phyloP scores from a whole-genome alignment of 2,888 invertebrate species.

The Callosobruchus maculatus region DNA sequence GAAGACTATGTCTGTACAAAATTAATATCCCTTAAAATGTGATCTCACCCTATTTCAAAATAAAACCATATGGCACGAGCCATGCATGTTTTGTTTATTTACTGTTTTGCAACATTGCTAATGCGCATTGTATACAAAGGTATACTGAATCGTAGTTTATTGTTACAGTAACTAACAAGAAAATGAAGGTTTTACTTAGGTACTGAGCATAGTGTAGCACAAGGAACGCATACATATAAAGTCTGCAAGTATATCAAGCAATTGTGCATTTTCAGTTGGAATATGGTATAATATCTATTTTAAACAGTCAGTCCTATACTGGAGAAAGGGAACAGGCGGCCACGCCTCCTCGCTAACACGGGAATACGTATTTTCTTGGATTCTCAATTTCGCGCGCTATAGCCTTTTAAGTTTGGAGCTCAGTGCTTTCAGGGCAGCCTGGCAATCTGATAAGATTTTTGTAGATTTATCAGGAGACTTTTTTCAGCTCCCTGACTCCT shows the following conservation, averaged over 20 bases:
- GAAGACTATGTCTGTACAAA: too few species aligned
- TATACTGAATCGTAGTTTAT: background rate
- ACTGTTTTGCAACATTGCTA: background rate
- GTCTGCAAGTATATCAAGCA: background rate
- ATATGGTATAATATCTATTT: background rate
- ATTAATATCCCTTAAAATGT: too few species aligned
- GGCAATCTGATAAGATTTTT: too few species aligned
- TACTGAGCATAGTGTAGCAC: background rate
- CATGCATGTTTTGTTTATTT: background rate
- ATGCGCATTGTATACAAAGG: background rate
- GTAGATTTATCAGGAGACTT: too few species aligned
- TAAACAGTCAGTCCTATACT: too few species aligned
- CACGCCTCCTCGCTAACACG: too few species aligned
- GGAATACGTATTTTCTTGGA: too few species aligned
- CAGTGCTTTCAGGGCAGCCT: too few species aligned
- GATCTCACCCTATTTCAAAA: background rate
- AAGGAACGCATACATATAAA: background rate
- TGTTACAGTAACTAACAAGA: background rate
- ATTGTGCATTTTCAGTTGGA: background rate
- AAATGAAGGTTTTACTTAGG: background rate
- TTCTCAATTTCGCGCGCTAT: too few species aligned
- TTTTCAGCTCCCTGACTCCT: too few species aligned
- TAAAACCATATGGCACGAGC: background rate
- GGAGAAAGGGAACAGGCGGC: too few species aligned
- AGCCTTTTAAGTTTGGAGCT: too few species aligned